Percentiles rank a stretch among this genome's conserved stretches.
Conservation (phyloP, 2,797 vertebrate genomes). For the Macrochelys suwanniensis region DNA sequence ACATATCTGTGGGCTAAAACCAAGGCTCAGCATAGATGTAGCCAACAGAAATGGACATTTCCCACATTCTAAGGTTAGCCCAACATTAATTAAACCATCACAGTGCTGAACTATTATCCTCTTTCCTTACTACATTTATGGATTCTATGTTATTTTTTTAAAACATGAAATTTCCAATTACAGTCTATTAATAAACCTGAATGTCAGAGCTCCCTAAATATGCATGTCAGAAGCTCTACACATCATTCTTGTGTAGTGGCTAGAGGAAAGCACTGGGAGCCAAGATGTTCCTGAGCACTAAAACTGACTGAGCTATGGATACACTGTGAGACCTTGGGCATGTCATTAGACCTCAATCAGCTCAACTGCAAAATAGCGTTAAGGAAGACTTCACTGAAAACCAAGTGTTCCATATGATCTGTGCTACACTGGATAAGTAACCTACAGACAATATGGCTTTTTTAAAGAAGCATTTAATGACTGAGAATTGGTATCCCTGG, state of each 20-base stretch:
- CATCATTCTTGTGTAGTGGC: constrained; percentile 61
- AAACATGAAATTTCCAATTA: constrained; percentile 54
- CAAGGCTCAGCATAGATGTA: not conserved
- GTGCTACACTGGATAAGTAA: not conserved
- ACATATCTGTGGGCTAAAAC: constrained; percentile 46
- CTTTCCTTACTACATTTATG: constrained; percentile 18
- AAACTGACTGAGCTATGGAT: constrained; percentile 28
- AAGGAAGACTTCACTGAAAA: not conserved
- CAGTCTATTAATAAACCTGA: constrained; percentile 34
- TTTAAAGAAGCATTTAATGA: not conserved
- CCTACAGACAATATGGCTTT: not conserved
- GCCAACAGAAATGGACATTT: constrained; percentile 49
- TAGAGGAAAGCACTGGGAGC: constrained; percentile 2
- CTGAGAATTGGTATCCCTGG: not conserved
- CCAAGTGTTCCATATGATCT: not conserved
- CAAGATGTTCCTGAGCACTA: constrained; percentile 39
- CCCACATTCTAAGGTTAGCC: constrained; percentile 43
- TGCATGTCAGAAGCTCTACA: constrained; percentile 11
- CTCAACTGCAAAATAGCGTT: not conserved
- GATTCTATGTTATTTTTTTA: constrained; percentile 41
- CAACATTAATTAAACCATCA: constrained; percentile 64
- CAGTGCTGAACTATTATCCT: not conserved
- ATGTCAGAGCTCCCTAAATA: constrained; percentile 62
- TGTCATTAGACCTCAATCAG: constrained; percentile 13
- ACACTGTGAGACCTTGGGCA: not conserved